Evolutionary conservation across 2,888 invertebrate genomes (phyloP).

Genomic region (Stenodera caucasica): DNA sequence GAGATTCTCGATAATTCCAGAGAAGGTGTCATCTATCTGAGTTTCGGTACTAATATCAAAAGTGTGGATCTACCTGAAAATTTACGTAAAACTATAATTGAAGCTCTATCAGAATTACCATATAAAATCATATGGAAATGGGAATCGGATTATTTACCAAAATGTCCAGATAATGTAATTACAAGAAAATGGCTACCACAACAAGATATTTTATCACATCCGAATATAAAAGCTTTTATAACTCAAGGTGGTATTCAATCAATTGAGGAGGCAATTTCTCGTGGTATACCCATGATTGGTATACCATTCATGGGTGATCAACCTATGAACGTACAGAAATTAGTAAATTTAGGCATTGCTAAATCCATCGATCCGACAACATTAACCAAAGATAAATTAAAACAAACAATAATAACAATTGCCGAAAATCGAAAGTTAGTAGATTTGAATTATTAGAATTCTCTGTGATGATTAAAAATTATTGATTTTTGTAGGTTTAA

Average conservation of each 20-base stretch:
- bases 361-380: background rate
- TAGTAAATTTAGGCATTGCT: slow-evolving; percentile 13
- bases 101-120: slow-evolving; percentile 26
- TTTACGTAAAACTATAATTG: slow-evolving; percentile 24
- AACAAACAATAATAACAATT: slow-evolving; percentile 13
- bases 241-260: slow-evolving; percentile 25
- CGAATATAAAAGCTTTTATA: slow-evolving; percentile 21
- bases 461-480: too few species aligned
- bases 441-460: too few species aligned
- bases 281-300: slow-evolving; percentile 19
- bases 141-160: slow-evolving; percentile 30
- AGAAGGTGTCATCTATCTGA: slow-evolving; percentile 47
- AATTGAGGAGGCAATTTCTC: slow-evolving; percentile 21
- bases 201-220: slow-evolving; percentile 33
- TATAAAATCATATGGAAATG: slow-evolving; percentile 36
- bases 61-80: slow-evolving; percentile 24
- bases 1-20: slow-evolving; percentile 41
- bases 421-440: slow-evolving; percentile 5
- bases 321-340: slow-evolving; percentile 19
- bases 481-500: slow-evolving; percentile 24
- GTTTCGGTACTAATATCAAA: slow-evolving; percentile 48
- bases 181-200: slow-evolving; percentile 37
- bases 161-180: slow-evolving; percentile 30
- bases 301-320: slow-evolving; percentile 27
- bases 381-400: slow-evolving; percentile 12